Conservation (phyloP, 2,113 vertebrate genomes). For the Mionectes macconnelli region DNA sequence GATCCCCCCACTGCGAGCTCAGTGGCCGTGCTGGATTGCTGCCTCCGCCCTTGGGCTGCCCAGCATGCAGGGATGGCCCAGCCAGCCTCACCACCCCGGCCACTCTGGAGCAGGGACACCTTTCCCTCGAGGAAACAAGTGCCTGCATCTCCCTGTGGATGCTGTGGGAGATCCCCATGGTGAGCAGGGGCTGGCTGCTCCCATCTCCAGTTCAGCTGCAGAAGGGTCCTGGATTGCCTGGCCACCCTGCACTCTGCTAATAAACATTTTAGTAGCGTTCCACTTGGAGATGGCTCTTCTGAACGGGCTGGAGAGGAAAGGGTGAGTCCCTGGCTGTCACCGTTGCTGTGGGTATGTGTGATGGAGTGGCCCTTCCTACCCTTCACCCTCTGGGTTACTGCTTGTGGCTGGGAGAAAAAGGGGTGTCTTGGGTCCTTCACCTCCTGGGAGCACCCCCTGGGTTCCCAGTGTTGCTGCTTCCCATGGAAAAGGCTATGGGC, state of each 20-base stretch:
- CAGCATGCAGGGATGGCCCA: not conserved
- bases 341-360: rapidly evolving
- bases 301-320: not conserved
- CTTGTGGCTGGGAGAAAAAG: not conserved
- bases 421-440: rapidly evolving
- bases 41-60: not conserved
- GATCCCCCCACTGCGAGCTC: not conserved
- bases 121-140: not conserved
- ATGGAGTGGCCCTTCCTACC: not conserved
- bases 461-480: not conserved
- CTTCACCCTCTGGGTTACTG: not conserved
- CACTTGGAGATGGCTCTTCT: not conserved
- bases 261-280: not conserved
- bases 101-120: rapidly evolving
- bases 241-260: not conserved
- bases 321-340: not conserved
- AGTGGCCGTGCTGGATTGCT: not conserved
- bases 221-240: not conserved
- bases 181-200: not conserved
- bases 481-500: not conserved
- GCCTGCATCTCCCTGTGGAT: rapidly evolving
- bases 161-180: not conserved
- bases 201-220: not conserved
- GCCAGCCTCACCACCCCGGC: not conserved
- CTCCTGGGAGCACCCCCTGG: not conserved